Conservation (phyloP, 1,140 invertebrate species). For the Drosophila santomea region DNA sequence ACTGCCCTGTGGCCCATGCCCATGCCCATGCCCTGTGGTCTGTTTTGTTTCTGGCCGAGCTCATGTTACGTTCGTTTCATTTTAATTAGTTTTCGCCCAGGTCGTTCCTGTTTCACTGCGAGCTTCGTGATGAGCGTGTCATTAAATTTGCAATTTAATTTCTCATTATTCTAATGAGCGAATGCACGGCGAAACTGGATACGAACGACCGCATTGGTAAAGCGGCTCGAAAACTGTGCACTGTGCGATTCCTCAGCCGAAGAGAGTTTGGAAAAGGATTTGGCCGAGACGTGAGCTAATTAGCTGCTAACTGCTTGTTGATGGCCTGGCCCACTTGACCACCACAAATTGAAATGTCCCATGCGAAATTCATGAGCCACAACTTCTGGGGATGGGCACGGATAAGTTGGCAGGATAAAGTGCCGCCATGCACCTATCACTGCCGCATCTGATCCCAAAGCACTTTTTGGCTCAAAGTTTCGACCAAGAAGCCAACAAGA, state of each 20-base stretch:
- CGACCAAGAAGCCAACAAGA: constrained; percentile 7
- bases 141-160: constrained; percentile 68
- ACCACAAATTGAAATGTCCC: constrained; percentile 42
- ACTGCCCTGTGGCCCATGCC: too few relatives aligned
- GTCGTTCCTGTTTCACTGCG: constrained; percentile 21
- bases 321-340: constrained; percentile 37
- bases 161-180: constrained; percentile 65
- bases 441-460: constrained; percentile 36
- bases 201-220: background rate
- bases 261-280: constrained; percentile 18
- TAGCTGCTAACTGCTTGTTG: constrained; percentile 53
- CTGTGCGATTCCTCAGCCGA: too few relatives aligned
- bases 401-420: background rate
- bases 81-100: constrained; percentile 66
- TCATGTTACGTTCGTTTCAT: constrained; percentile 44
- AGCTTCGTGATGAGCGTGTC: constrained; percentile 40
- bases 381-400: background rate
- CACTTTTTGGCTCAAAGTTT: constrained; percentile 44
- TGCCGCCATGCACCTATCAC: background rate
- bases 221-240: background rate
- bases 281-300: constrained; percentile 41
- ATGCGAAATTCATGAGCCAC: constrained; percentile 41
- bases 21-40: too few relatives aligned
- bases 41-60: constrained; percentile 19
- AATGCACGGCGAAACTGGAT: constrained; percentile 1